Evolutionary conservation across 2,113 vertebrate species (phyloP).

Genomic region (Anolis sagrei): DNA sequence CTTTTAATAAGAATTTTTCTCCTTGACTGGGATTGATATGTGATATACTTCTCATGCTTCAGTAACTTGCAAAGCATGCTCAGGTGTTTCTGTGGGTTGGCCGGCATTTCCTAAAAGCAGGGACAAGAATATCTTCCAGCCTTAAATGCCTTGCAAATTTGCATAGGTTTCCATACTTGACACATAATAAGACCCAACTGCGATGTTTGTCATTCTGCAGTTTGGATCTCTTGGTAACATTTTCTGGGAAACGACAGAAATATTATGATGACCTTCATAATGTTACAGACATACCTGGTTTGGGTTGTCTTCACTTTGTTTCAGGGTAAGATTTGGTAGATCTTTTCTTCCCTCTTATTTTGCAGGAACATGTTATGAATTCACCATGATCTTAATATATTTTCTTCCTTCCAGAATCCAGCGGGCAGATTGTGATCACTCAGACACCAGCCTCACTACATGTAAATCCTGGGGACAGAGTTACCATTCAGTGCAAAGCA

Average conservation of each 20-base stretch:
- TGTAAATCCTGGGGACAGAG: not conserved
- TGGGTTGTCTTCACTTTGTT: not conserved
- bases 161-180: too few relatives aligned
- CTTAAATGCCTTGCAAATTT: not conserved
- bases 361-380: too few relatives aligned
- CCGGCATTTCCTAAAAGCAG: too few relatives aligned
- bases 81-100: not conserved
- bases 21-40: too few relatives aligned
- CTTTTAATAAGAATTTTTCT: too few relatives aligned
- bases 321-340: not conserved
- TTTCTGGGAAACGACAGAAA: not conserved
- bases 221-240: not conserved
- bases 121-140: not conserved
- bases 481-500: not conserved
- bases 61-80: too few relatives aligned
- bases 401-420: not conserved
- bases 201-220: not conserved
- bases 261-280: not conserved
- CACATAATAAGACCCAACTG: not conserved
- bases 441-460: constrained; percentile 23
- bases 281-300: not conserved
- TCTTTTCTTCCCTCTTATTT: too few relatives aligned
- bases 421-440: not conserved
- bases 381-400: not conserved
- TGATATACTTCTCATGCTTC: too few relatives aligned